Evolutionary conservation across 1,140 invertebrate genomes (phyloP).

Genomic region (Panonychus citri): DNA sequence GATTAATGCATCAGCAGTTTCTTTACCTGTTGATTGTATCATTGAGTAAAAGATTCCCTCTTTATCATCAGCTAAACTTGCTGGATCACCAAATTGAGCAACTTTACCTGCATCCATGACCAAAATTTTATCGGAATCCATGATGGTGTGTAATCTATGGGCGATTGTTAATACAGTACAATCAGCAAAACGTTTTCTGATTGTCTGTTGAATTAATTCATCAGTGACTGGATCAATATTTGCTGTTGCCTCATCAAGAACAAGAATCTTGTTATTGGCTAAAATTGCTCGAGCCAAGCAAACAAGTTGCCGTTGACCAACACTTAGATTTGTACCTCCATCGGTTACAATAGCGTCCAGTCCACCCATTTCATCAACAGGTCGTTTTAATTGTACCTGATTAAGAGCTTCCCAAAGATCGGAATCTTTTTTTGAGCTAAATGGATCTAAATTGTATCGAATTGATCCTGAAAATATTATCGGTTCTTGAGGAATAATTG

Average conservation of each 20-base stretch:
- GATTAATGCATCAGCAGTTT: constrained; percentile 3
- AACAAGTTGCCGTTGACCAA: constrained; percentile 55
- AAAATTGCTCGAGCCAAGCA: constrained; percentile 31
- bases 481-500: constrained; percentile 37
- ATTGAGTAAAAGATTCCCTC: constrained; percentile 22
- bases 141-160: constrained; percentile 27
- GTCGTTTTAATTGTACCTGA: constrained; percentile 45
- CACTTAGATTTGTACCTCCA: constrained; percentile 50
- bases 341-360: constrained; percentile 43
- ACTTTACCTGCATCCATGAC: not conserved
- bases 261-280: constrained; percentile 20
- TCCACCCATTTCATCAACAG: constrained; percentile 36
- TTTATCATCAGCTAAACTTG: constrained; percentile 33
- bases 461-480: constrained; percentile 59
- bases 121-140: constrained; percentile 17
- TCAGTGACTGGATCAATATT: constrained; percentile 23
- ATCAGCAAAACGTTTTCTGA: constrained; percentile 29
- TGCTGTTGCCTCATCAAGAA: constrained; percentile 28
- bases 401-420: constrained; percentile 47
- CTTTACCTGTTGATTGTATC: constrained; percentile 9
- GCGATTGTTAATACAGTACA: constrained; percentile 65
- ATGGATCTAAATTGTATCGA: constrained; percentile 66
- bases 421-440: constrained; percentile 41
- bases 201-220: constrained; percentile 20
- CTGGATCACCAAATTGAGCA: constrained; percentile 13